phyloP scores from a whole-genome alignment of 2,113 vertebrate species.

The Colossoma macropomum region DNA sequence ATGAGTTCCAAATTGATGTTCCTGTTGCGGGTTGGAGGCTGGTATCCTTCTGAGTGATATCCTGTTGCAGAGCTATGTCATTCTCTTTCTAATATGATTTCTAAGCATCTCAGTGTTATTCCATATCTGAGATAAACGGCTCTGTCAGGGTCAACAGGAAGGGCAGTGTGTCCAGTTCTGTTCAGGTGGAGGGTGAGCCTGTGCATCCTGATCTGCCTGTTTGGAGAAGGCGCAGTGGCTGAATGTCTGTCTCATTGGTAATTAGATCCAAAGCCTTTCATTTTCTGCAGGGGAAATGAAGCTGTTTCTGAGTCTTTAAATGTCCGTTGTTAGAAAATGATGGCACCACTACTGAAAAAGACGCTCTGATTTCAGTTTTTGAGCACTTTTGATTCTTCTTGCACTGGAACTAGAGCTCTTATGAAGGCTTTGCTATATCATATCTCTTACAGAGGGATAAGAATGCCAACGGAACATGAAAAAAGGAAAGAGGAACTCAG shows the following conservation, averaged over 20 bases:
- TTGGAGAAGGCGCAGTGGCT: background rate
- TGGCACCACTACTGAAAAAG: constrained; percentile 46
- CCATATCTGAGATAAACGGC: constrained; percentile 19
- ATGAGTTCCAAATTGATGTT: background rate
- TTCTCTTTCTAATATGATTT: background rate
- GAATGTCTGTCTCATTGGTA: constrained; percentile 42
- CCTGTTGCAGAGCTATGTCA: background rate
- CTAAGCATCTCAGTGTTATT: constrained; percentile 4
- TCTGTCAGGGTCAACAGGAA: constrained; percentile 24
- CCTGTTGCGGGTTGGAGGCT: background rate
- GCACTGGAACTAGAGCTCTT: background rate
- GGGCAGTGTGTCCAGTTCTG: constrained; percentile 3
- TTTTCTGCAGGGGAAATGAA: constrained; percentile 60
- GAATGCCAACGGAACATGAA: background rate
- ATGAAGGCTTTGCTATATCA: background rate
- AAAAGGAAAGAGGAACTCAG: background rate
- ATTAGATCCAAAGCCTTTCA: constrained; percentile 57
- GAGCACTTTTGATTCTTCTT: constrained; percentile 47
- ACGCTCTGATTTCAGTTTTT: constrained; percentile 55
- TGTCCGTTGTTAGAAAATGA: constrained; percentile 56
- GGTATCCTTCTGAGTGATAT: background rate
- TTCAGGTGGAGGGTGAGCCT: background rate
- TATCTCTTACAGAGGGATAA: background rate
- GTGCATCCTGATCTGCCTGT: background rate
- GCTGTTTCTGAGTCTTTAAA: constrained; percentile 60